phyloP scores from a whole-genome alignment of 2,113 vertebrate species.

The Antidorcas marsupialis region DNA sequence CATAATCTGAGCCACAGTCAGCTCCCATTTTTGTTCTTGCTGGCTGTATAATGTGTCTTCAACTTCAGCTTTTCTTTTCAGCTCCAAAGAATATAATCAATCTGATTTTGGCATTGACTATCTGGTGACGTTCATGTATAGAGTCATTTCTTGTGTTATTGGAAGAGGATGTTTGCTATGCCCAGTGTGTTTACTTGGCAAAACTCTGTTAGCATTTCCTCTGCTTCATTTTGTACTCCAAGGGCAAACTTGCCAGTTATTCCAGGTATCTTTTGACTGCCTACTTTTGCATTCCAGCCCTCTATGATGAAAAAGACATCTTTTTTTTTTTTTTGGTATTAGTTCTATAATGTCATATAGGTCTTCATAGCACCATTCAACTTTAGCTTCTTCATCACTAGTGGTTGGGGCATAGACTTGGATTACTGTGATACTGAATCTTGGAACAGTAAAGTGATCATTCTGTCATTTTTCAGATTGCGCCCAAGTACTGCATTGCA shows the following conservation, averaged over 20 bases:
- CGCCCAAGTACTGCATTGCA: neutral
- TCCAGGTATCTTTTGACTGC: neutral
- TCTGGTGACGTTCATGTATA: neutral
- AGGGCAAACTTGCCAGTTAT: neutral
- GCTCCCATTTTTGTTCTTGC: neutral
- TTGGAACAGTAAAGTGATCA: neutral
- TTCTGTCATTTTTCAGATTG: neutral
- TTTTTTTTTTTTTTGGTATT: neutral
- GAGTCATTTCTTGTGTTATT: neutral
- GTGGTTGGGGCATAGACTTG: neutral
- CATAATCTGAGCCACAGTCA: neutral
- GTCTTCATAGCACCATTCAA: fast-evolving
- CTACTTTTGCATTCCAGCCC: neutral
- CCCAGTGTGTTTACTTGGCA: neutral
- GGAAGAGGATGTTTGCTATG: neutral
- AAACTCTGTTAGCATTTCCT: neutral
- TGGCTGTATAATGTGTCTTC: fast-evolving
- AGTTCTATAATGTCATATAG: neutral
- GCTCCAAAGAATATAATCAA: neutral
- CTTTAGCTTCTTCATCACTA: neutral
- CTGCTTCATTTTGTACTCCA: neutral
- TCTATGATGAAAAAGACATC: neutral
- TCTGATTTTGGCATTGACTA: neutral
- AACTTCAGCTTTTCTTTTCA: neutral
- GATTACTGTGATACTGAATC: neutral